Base-by-base conservation (phyloP, 2,113 vertebrate genomes). In the Myrmecophaga tridactyla region DNA sequence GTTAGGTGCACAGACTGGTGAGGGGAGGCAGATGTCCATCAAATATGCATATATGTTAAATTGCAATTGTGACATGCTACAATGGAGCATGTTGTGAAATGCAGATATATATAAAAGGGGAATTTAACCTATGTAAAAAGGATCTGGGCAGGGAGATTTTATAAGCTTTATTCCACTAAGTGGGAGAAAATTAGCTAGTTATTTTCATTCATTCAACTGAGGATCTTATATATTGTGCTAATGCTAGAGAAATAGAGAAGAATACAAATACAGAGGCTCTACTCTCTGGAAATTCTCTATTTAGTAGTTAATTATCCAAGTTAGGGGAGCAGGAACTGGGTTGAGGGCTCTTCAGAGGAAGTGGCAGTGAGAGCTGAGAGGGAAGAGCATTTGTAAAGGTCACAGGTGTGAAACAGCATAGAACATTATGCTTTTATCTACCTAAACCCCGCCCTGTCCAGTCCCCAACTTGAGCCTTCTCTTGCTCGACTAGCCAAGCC, bases 1-100 rank as follows among this genome's bases (percentile, higher is more conserved):
- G 0, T 89, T 62, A 43, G 12, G 5, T 7, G 0, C 46, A 6
- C 29, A 20, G 18, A 13, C 31, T 46, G 6, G 3, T 27, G 7
- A 60, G 34, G 20, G 29, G 53, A 80, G 7, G 34, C 34, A 10
- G 6, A 75, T 10, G 43, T 34, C 31, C 11, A 31, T 7, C 31
- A 46, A 77, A 53, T 11, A 69, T 2, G 3, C 56, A 29, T 34
- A 53, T 31, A 46, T 13, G 14, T 27, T 63, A 58, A 69, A 31
- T 34, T 58, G 62, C 36, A 82, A 73, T 25, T 34, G 14, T n/a
- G 9, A 4, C 3, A 31, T 87, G 31, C n/a, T 27, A 12, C 43
- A 27, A n/a, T 58, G 25, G 18, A 12, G 56, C 25, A 58, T 17
- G 5, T 53, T 75, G 43, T 53, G 23, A 3, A 43, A 7, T 65